A percentile compares a stretch with the other conserved stretches of the same genome.
These are phyloP conservation scores for Lutraria lutraria DNA, from an alignment of 2,888 invertebrate species.

Conservation along the genomic window DNA sequence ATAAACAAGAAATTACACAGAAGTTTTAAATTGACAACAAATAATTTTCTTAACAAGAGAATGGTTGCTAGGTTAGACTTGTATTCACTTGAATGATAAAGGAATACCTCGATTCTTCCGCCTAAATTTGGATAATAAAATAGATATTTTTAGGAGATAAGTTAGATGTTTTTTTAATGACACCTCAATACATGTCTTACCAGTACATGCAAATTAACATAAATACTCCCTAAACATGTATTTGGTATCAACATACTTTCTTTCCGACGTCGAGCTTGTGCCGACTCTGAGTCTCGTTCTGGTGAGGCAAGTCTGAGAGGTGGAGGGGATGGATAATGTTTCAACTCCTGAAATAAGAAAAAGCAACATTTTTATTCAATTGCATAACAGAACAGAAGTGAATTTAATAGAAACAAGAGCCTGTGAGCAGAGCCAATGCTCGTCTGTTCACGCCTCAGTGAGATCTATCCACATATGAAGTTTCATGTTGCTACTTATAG, in stretches of 20 bases:
- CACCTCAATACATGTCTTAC: conserved; percentile 28
- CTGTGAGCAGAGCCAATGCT: too few species aligned
- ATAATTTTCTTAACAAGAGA: neutral
- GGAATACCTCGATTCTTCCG: neutral
- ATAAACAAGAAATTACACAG: neutral
- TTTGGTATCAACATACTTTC: conserved; percentile 73
- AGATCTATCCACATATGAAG: too few species aligned
- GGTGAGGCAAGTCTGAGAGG: conserved; percentile 72
- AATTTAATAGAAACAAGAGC: neutral
- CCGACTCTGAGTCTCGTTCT: conserved; percentile 75
- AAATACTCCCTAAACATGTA: neutral
- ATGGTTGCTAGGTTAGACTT: neutral
- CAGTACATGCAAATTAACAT: neutral
- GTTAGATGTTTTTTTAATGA: neutral
- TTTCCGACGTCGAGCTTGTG: conserved; percentile 71
- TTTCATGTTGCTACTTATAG: too few species aligned
- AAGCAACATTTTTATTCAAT: neutral
- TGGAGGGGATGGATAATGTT: conserved; percentile 78
- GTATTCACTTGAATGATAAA: neutral
- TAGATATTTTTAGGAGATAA: neutral
- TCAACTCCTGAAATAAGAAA: conserved; percentile 72
- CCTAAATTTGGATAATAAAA: neutral
- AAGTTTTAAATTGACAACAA: neutral
- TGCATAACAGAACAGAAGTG: neutral
- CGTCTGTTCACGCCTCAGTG: too few species aligned